Conservation (phyloP, 1,140 invertebrate species). For the Heterodera carotae region DNA sequence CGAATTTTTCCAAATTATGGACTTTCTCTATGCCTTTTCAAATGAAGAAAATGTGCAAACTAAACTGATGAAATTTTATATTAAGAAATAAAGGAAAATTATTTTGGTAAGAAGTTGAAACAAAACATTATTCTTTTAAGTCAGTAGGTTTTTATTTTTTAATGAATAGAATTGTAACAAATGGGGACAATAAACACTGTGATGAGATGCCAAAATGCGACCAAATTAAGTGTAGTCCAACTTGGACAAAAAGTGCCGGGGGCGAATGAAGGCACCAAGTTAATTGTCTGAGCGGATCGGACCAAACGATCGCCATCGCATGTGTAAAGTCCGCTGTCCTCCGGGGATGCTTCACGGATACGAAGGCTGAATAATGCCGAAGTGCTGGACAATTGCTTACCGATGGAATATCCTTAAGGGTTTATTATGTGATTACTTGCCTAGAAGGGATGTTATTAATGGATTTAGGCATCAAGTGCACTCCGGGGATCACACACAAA, state of each 20-base stretch:
- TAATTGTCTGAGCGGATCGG: conserved; percentile 37
- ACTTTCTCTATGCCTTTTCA: too few relatives aligned
- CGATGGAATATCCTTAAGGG: conserved; percentile 28
- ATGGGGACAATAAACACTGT: not conserved
- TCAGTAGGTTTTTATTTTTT: too few relatives aligned
- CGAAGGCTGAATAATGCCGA: conserved; percentile 28
- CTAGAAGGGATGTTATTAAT: not conserved
- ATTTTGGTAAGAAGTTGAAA: too few relatives aligned
- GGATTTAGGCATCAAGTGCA: too few relatives aligned
- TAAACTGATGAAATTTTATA: too few relatives aligned
- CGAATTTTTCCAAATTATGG: not conserved
- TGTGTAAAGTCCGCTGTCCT: conserved; percentile 37
- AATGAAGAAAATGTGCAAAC: too few relatives aligned
- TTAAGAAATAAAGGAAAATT: too few relatives aligned
- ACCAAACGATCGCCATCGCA: conserved; percentile 37
- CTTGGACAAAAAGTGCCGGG: not conserved
- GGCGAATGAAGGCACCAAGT: conserved; percentile 17
- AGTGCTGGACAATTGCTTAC: not conserved
- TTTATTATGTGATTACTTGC: too few relatives aligned
- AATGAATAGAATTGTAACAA: not conserved
- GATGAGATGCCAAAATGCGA: not conserved
- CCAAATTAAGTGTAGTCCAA: not conserved
- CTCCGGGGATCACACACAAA: too few relatives aligned
- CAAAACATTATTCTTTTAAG: too few relatives aligned
- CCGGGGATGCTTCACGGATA: conserved; percentile 20